A percentile compares a stretch with the other conserved stretches of the same genome.
Conservation (phyloP, 1,140 invertebrate genomes). For the Saccostrea echinata region DNA sequence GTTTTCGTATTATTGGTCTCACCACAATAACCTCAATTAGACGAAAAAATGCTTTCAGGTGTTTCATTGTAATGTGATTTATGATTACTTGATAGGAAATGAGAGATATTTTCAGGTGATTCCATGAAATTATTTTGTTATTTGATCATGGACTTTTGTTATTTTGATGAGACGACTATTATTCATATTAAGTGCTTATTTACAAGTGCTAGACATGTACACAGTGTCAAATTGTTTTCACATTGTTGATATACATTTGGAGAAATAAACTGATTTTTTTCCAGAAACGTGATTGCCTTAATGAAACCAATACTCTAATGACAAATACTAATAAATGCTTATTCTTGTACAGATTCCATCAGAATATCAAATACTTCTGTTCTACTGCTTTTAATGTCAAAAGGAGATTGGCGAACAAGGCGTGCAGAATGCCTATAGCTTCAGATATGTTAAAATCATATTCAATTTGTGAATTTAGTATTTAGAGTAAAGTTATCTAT, state of each 20-base stretch:
- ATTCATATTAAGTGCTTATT: conserved; percentile 21
- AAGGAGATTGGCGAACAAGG: too few relatives aligned
- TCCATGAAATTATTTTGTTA: conserved; percentile 1
- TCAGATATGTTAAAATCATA: too few relatives aligned
- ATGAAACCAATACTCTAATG: too few relatives aligned
- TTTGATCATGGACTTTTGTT: not conserved
- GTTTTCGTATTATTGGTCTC: not conserved
- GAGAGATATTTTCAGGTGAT: not conserved
- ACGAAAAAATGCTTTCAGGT: not conserved
- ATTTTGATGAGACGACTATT: not conserved
- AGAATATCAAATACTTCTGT: too few relatives aligned
- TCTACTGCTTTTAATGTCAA: too few relatives aligned
- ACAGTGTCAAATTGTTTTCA: conserved; percentile 4
- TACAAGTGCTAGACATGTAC: conserved; percentile 20
- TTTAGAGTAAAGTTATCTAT: too few relatives aligned
- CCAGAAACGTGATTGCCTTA: not conserved
- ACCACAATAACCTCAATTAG: not conserved
- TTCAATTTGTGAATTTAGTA: too few relatives aligned
- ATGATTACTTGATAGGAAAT: too few relatives aligned
- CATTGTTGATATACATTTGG: conserved; percentile 27
- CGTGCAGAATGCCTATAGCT: too few relatives aligned
- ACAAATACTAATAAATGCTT: too few relatives aligned
- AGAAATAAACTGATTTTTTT: conserved; percentile 15
- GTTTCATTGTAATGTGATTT: not conserved
- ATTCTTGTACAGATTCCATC: too few relatives aligned